Base-by-base conservation (phyloP, 2,113 vertebrate genomes). In the Camarhynchus parvulus region DNA sequence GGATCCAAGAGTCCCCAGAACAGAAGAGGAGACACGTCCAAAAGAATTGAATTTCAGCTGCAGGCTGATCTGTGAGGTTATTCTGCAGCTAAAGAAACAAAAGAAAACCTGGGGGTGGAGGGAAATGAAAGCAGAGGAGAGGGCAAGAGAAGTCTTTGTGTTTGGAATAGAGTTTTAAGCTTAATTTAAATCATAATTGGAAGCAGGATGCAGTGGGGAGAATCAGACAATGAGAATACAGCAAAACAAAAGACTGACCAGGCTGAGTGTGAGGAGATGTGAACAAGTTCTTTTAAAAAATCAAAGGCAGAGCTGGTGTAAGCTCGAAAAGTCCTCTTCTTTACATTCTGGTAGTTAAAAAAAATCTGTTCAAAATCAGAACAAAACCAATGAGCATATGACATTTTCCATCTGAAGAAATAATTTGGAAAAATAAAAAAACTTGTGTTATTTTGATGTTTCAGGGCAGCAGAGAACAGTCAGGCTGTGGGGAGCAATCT, bases 101-200 rank as follows among this genome's bases (percentile, higher is more conserved):
- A 96, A 90, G 72, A 73, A 72, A 90, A 75, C 28, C 55, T 76
- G 50, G 12, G 16, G 15, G 23, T 52, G 44, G 31, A 86, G 27
- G 30, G 28, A 94, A 77, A 81, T 70, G 47, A 92, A 56, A 81
- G 61, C n/a, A 42, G 25, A 11, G 37, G n/a, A 63, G 64, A 83
- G 86, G 64, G 56, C 64, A 90, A 89, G 44, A 72, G 61, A 73
- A 78, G 28, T 15, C 88, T 90, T 83, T 93, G 58, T 83, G 41
- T 64, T 94, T 69, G 53, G 35, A n/a, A 83, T 59, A 35, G 72
- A 88, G 30, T 56, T 96, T 82, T 87, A 47, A 89, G 83, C 25
- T 79, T 88, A 88, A 89, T 90, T 93, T 97, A 63, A 96, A 94
- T 95, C 31, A 75, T 84, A 90, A 94, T 92, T 14, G 8, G 44